Evolutionary conservation across 2,797 vertebrate genomes (phyloP).

Genomic region (Crenuchus spilurus): DNA sequence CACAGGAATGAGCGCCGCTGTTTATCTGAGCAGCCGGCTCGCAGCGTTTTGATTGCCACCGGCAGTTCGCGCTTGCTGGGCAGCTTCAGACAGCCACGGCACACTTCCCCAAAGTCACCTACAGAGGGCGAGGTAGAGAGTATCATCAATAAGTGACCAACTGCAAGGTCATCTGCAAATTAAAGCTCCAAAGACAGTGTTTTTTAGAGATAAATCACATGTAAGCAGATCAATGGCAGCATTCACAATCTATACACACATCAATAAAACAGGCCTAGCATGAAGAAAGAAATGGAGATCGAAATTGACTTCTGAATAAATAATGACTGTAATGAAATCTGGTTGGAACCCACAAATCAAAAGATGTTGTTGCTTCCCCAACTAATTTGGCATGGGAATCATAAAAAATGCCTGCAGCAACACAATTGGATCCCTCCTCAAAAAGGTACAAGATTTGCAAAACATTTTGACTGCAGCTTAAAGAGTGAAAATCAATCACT

Average conservation of each 20-base stretch:
- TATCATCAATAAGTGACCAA: background rate
- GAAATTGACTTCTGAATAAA: background rate
- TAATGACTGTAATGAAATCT: background rate
- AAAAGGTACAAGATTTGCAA: background rate
- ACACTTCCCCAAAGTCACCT: conserved; percentile 93
- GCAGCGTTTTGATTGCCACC: conserved; percentile 87
- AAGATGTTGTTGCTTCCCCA: background rate
- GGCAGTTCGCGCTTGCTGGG: conserved; percentile 90
- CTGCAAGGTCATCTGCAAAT: background rate
- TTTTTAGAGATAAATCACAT: background rate
- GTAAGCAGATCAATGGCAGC: background rate
- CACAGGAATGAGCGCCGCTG: conserved; percentile 87
- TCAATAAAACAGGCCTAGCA: background rate
- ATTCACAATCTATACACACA: background rate
- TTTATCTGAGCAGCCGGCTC: conserved; percentile 85
- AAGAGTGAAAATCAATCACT: background rate
- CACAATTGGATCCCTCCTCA: background rate
- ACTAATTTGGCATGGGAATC: background rate
- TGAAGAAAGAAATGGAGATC: background rate
- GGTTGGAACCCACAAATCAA: background rate
- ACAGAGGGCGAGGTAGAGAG: conserved; percentile 45
- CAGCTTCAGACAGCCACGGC: conserved; percentile 88
- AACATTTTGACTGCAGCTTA: background rate
- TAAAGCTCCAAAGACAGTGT: too few relatives aligned
- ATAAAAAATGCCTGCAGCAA: background rate